These are phyloP conservation scores for Diabrotica balteata DNA, from an alignment of 2,888 invertebrate species.

Conservation along the genomic window DNA sequence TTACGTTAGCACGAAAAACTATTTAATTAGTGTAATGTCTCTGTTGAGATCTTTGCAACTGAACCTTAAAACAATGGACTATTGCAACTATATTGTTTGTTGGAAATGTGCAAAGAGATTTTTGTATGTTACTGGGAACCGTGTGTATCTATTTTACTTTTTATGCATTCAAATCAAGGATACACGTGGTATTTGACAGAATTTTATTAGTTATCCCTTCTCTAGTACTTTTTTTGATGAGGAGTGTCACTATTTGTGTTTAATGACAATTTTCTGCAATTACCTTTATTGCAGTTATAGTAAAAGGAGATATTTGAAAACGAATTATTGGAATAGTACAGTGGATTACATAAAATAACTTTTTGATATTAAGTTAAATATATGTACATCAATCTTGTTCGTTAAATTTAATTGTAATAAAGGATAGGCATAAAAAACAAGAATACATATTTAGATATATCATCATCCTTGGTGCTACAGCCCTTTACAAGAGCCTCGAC, in stretches of 20 bases:
- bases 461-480: no score
- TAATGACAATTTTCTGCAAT: conserved; percentile 7
- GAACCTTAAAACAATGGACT: conserved; percentile 32
- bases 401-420: no score
- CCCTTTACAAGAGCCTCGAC: no score
- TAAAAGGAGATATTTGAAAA: not conserved
- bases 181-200: conserved; percentile 47
- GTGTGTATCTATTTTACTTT: conserved; percentile 45
- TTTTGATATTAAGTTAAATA: not conserved
- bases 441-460: no score
- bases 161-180: conserved; percentile 57
- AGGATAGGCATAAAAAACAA: no score
- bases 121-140: conserved; percentile 39
- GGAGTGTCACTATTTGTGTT: conserved; percentile 4
- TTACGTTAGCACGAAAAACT: conserved; percentile 6
- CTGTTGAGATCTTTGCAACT: conserved; percentile 11
- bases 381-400: no score
- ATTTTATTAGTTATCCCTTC: conserved; percentile 35
- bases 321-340: not conserved
- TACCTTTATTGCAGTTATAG: not conserved
- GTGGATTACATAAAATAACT: not conserved
- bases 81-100: conserved; percentile 26
- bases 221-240: conserved; percentile 14
- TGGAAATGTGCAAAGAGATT: conserved; percentile 33
- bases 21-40: conserved; percentile 1